A percentile compares a stretch with the other conserved stretches of the same genome.
phyloP scores from a whole-genome alignment of 2,797 vertebrate genomes.

The Huso huso region DNA sequence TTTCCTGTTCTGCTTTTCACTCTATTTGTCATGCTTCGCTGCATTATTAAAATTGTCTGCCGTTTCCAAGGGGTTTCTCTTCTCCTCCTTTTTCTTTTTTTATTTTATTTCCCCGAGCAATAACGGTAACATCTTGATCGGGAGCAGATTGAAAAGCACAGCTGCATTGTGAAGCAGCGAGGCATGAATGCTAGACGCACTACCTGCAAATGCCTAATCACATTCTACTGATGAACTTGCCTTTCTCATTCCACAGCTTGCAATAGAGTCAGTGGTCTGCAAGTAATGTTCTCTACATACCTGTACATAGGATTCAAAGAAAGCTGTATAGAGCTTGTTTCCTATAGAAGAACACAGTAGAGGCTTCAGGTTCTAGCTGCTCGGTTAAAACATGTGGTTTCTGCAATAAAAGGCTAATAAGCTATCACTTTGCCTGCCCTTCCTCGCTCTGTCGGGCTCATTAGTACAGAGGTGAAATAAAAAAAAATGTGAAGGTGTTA shows the following conservation, averaged over 20 bases:
- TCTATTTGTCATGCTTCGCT: slow-evolving; percentile 24
- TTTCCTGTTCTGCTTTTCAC: neutral
- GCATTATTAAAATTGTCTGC: slow-evolving; percentile 30
- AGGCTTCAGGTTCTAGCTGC: too few species aligned
- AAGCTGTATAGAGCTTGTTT: too few species aligned
- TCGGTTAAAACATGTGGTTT: too few species aligned
- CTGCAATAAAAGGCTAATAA: too few species aligned
- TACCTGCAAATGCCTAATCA: slow-evolving; percentile 55
- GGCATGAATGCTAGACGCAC: slow-evolving; percentile 43
- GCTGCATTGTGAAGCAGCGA: slow-evolving; percentile 54
- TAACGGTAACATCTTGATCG: slow-evolving; percentile 57
- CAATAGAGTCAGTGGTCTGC: neutral
- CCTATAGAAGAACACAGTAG: too few species aligned
- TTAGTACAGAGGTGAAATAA: too few species aligned
- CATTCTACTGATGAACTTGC: slow-evolving; percentile 59
- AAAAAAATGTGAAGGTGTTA: too few species aligned
- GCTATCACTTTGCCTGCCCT: too few species aligned
- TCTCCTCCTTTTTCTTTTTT: slow-evolving; percentile 7
- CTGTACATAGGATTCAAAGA: too few species aligned
- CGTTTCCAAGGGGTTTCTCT: slow-evolving; percentile 18
- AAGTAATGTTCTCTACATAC: too few species aligned
- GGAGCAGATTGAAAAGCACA: slow-evolving; percentile 49
- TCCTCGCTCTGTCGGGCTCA: too few species aligned
- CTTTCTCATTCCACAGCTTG: slow-evolving; percentile 20
- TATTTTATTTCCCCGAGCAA: neutral